Percentiles rank a stretch among this genome's conserved stretches.
Conservation (phyloP, 2,113 vertebrate species). For the Poicephalus meyeri region DNA sequence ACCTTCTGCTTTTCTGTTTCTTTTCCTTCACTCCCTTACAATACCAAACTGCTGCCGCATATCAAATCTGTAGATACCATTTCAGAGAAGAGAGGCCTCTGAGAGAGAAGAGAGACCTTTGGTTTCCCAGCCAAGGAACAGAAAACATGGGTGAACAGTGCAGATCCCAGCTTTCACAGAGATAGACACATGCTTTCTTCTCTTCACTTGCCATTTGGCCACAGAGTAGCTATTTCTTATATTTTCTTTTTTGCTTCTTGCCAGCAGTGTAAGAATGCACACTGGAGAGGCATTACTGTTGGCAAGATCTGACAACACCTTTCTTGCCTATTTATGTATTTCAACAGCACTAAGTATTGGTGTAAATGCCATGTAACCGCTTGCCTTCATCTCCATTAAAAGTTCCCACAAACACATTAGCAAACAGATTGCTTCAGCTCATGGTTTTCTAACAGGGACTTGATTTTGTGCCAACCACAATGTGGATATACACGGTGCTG, state of each 20-base stretch:
- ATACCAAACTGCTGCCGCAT: background rate
- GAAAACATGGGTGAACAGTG: background rate
- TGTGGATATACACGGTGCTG: fast-evolving
- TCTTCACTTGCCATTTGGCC: background rate
- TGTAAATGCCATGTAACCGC: background rate
- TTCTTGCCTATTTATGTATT: background rate
- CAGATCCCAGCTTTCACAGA: background rate
- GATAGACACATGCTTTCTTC: background rate
- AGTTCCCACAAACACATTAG: background rate
- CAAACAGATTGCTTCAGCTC: background rate
- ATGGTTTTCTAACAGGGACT: background rate
- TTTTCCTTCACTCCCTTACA: background rate
- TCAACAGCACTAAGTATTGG: background rate
- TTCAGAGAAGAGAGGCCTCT: background rate
- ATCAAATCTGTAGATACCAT: background rate
- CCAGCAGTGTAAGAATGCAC: background rate
- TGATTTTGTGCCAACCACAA: background rate
- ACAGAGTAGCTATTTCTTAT: background rate
- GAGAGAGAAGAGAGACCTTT: background rate
- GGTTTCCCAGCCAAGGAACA: background rate
- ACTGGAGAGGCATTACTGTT: background rate
- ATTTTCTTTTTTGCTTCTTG: background rate
- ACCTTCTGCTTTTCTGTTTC: background rate
- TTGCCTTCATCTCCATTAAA: background rate
- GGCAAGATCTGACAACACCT: background rate